A percentile compares a stretch with the other conserved stretches of the same genome.
Evolutionary conservation across 2,797 vertebrate genomes (phyloP).

Genomic region (Halcyon leucocephala): DNA sequence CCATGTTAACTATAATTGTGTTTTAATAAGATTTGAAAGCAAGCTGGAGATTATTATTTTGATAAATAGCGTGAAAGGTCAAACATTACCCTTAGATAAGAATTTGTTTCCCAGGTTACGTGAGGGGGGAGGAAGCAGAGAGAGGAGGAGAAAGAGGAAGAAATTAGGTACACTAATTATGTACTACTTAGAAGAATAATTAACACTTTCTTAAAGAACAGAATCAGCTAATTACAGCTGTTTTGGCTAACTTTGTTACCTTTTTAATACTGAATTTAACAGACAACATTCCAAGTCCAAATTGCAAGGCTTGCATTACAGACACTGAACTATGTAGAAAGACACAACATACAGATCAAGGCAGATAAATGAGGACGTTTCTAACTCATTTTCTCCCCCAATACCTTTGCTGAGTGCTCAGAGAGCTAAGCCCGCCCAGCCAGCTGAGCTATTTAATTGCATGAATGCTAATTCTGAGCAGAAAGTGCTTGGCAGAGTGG

Average conservation of each 20-base stretch:
- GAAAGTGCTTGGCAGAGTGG: constrained; percentile 42
- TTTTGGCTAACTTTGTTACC: not conserved
- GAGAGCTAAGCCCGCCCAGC: not conserved
- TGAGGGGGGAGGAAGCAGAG: no score
- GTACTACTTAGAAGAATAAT: not conserved
- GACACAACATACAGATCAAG: constrained; percentile 14
- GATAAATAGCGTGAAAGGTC: not conserved
- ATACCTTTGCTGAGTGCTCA: not conserved
- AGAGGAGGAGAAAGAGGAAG: not conserved
- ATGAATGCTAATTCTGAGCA: constrained; percentile 38
- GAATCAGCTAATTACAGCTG: not conserved
- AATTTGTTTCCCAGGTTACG: not conserved
- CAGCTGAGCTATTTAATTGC: constrained; percentile 51
- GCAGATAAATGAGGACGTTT: not conserved
- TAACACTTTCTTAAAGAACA: not conserved
- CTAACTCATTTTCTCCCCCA: not conserved
- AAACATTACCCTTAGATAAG: not conserved
- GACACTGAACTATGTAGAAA: not conserved
- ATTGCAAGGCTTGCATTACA: not conserved
- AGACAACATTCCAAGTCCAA: not conserved
- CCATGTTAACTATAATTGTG: not conserved
- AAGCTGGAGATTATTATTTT: not conserved
- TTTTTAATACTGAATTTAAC: not conserved
- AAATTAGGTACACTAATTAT: not conserved
- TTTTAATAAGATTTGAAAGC: not conserved